Percentiles rank a stretch among this genome's conserved stretches.
Evolutionary conservation across 1,140 invertebrate genomes (phyloP).

Genomic region (Euura lappo): DNA sequence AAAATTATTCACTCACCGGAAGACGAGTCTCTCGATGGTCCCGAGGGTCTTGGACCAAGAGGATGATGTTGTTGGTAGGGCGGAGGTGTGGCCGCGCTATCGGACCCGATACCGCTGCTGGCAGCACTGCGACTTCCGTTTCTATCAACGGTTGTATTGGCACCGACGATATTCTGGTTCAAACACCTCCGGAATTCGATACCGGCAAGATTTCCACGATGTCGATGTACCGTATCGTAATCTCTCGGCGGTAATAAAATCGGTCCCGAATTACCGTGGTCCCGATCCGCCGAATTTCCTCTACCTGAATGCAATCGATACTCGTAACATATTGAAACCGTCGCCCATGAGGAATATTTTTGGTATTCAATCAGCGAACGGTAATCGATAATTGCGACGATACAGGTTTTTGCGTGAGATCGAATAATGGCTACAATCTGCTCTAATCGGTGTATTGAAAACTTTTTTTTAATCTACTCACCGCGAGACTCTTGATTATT

Average conservation of each 20-base stretch:
- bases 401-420: no score
- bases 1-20: constrained; percentile 46
- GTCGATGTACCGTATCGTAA: constrained; percentile 88
- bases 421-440: no score
- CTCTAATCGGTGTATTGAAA: no score
- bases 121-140: constrained; percentile 58
- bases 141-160: constrained; percentile 47
- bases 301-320: constrained; percentile 32
- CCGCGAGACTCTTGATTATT: no score
- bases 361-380: no score
- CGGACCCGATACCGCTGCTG: constrained; percentile 82
- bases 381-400: no score
- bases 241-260: constrained; percentile 89
- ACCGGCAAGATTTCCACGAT: constrained; percentile 82
- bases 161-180: constrained; percentile 75
- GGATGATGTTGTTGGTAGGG: constrained; percentile 55
- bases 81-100: constrained; percentile 80
- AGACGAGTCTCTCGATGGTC: constrained; percentile 56
- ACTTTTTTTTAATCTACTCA: no score
- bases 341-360: no score
- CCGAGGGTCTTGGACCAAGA: constrained; percentile 49
- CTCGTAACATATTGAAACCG: no score
- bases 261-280: constrained; percentile 73
- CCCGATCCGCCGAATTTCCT: constrained; percentile 53
- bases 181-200: constrained; percentile 78